A percentile compares a stretch with the other conserved stretches of the same genome.
Evolutionary conservation across 2,888 invertebrate genomes (phyloP).

Genomic region (Punctoribates punctum): DNA sequence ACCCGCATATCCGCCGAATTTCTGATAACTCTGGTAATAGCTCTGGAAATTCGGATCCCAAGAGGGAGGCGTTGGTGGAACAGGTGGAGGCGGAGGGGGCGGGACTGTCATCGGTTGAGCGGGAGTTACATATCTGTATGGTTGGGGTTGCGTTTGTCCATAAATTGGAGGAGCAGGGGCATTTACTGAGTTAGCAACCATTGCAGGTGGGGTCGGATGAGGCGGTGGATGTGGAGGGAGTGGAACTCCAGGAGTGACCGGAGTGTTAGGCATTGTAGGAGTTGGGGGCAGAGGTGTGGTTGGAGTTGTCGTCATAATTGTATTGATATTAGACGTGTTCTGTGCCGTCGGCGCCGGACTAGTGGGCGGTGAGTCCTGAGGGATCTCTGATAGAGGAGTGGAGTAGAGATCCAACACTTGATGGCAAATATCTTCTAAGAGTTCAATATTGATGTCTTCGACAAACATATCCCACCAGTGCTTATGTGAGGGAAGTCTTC

Average conservation of each 20-base stretch:
- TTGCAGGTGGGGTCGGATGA: conserved; percentile 19
- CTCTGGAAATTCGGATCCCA: conserved; percentile 42
- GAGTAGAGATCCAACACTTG: conserved; percentile 86
- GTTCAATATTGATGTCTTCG: conserved; percentile 86
- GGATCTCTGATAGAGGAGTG: conserved; percentile 57
- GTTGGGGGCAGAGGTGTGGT: neutral
- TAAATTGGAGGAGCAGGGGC: neutral
- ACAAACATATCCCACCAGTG: conserved; percentile 99
- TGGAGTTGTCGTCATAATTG: conserved; percentile 4
- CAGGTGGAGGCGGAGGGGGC: conserved; percentile 44
- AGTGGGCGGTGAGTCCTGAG: conserved; percentile 47
- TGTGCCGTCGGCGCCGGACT: conserved; percentile 18
- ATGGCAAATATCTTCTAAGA: conserved; percentile 95
- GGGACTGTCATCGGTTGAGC: conserved; percentile 36
- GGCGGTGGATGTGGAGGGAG: conserved; percentile 42
- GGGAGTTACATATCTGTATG: neutral
- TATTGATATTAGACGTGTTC: conserved; percentile 20
- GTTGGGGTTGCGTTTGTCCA: conserved; percentile 14
- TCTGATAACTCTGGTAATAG: neutral
- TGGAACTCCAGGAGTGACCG: conserved; percentile 36
- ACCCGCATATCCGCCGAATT: conserved; percentile 26
- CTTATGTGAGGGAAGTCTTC: conserved; percentile 68
- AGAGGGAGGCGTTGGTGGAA: conserved; percentile 44
- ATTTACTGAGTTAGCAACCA: neutral
- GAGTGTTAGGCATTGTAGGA: neutral